Evolutionary conservation across 1,140 invertebrate genomes (phyloP).

Genomic region (Thereuonema tuberculata): DNA sequence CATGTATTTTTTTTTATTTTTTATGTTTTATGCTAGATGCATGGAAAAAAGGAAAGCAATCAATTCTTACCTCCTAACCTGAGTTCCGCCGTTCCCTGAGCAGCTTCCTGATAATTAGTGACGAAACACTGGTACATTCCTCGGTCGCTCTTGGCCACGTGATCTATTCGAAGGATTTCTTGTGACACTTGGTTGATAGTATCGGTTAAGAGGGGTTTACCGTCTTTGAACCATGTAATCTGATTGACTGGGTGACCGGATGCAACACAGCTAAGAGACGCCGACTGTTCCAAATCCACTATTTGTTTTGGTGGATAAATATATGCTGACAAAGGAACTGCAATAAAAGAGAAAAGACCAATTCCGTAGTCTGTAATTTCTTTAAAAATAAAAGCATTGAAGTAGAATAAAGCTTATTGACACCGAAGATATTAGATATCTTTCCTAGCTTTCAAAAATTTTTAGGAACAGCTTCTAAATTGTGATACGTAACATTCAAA

Average conservation of each 20-base stretch:
- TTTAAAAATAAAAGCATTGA: not conserved
- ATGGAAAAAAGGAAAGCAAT: too few species aligned
- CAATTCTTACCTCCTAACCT: constrained; percentile 51
- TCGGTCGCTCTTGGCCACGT: constrained; percentile 27
- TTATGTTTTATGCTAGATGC: too few species aligned
- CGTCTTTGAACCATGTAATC: constrained; percentile 34
- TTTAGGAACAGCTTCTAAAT: too few species aligned
- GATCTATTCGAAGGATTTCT: constrained; percentile 25
- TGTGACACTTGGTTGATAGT: constrained; percentile 1
- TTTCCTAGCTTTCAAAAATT: too few species aligned
- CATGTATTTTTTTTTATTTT: too few species aligned
- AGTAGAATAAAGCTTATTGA: not conserved
- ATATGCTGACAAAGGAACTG: constrained; percentile 17
- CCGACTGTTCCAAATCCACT: constrained; percentile 27
- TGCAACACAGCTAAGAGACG: constrained; percentile 30
- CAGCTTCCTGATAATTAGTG: constrained; percentile 52
- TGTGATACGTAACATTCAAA: too few species aligned
- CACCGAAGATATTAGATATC: too few species aligned
- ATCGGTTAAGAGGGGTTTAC: constrained; percentile 8
- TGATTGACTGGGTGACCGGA: constrained; percentile 30
- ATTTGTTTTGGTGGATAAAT: constrained; percentile 18
- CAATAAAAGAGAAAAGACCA: constrained; percentile 10
- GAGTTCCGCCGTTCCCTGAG: constrained; percentile 63
- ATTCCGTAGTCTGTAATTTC: not conserved
- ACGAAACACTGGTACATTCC: constrained; percentile 67